A percentile compares a stretch with the other conserved stretches of the same genome.
phyloP scores from a whole-genome alignment of 2,113 vertebrate genomes.

The Charina bottae region DNA sequence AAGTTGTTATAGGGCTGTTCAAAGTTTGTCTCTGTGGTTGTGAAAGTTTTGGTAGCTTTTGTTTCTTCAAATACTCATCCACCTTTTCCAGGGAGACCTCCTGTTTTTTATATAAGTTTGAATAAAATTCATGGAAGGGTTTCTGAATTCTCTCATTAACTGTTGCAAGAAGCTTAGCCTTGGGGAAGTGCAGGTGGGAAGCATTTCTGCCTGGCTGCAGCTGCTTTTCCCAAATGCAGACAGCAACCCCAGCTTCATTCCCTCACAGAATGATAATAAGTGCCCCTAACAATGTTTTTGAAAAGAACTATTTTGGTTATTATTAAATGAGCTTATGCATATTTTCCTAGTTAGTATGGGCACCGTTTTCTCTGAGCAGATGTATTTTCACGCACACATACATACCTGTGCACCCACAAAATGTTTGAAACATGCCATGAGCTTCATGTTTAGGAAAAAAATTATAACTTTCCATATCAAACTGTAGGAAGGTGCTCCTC shows the following conservation, averaged over 20 bases:
- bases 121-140: no score
- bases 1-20: no score
- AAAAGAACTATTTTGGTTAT: neutral
- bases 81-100: no score
- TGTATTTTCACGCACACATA: slow-evolving; percentile 7
- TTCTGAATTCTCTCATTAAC: no score
- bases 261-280: neutral
- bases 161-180: neutral
- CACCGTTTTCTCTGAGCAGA: neutral
- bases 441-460: neutral
- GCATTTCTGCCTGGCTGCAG: neutral
- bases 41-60: no score
- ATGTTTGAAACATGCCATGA: neutral
- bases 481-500: neutral
- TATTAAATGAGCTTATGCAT: neutral
- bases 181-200: neutral
- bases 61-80: no score
- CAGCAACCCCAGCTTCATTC: neutral
- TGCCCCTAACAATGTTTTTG: neutral
- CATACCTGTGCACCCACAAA: neutral
- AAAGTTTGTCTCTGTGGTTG: no score
- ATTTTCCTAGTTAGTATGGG: neutral
- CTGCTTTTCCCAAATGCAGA: neutral
- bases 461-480: neutral
- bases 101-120: no score